Percentiles rank a stretch among this genome's conserved stretches.
These are phyloP conservation scores for Theonella swinhoei DNA, from an alignment of 37 sponge, comb jelly and placozoan genomes.

Conservation along the genomic window DNA sequence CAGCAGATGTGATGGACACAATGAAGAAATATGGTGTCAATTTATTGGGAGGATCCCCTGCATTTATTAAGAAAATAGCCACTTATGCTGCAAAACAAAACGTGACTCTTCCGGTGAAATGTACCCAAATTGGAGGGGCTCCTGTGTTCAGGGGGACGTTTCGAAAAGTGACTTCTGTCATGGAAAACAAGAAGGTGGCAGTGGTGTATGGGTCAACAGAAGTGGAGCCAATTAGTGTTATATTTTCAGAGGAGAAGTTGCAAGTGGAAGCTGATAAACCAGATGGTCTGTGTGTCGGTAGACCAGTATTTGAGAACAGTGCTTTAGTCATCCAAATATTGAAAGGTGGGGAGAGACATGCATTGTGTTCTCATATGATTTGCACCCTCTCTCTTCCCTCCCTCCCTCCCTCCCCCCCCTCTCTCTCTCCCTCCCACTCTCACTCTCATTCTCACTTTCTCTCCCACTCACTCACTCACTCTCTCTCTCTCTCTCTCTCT, in stretches of 20 bases:
- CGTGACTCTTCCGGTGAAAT: slow-evolving; percentile 41
- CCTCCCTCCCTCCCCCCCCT: slow-evolving; percentile 2
- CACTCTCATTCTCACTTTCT: not conserved
- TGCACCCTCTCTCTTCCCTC: not conserved
- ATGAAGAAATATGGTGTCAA: slow-evolving; percentile 45
- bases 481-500: not conserved
- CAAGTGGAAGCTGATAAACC: slow-evolving; percentile 26
- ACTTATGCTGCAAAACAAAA: slow-evolving; percentile 45
- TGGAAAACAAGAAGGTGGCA: slow-evolving; percentile 13
- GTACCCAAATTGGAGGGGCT: slow-evolving; percentile 67
- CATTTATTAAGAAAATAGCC: slow-evolving; percentile 56
- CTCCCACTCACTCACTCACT: not conserved
- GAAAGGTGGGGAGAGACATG: slow-evolving; percentile 26
- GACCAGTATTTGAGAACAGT: slow-evolving; percentile 62
- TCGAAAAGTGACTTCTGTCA: slow-evolving; percentile 40
- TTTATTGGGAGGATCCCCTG: slow-evolving; percentile 62
- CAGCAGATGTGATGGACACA: slow-evolving; percentile 44
- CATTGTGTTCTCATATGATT: not conserved
- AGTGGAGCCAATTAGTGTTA: slow-evolving; percentile 78
- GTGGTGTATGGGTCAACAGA: slow-evolving; percentile 85
- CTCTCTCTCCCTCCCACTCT: not conserved
- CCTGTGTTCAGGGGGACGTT: slow-evolving; percentile 56
- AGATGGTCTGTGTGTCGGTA: slow-evolving; percentile 79
- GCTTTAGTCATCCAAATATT: slow-evolving; percentile 56
- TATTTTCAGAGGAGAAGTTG: slow-evolving; percentile 61